A percentile compares a stretch with the other conserved stretches of the same genome.
phyloP scores from a whole-genome alignment of 2,113 vertebrate genomes.

The Heteronetta atricapilla region DNA sequence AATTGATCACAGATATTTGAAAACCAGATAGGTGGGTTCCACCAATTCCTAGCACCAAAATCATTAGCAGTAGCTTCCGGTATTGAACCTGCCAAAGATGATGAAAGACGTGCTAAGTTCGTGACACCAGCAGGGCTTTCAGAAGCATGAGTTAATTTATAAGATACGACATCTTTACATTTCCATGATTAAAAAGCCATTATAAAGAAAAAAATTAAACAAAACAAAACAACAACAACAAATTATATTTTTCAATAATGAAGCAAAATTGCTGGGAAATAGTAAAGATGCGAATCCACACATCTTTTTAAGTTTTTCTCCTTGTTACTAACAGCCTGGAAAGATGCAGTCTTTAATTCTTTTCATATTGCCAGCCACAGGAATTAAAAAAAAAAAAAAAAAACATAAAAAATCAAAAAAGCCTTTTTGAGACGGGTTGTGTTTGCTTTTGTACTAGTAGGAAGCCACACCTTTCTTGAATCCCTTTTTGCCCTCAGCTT shows the following conservation, averaged over 20 bases:
- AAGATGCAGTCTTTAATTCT: background rate
- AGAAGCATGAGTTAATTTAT: background rate
- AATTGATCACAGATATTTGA: conserved; percentile 81
- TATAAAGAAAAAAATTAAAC: background rate
- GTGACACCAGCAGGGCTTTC: background rate
- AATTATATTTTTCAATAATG: background rate
- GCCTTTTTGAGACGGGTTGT: background rate
- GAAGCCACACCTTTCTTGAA: background rate
- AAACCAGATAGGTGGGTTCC: conserved; percentile 83
- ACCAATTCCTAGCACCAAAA: conserved; percentile 79
- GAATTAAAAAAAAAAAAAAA: background rate
- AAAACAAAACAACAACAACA: background rate
- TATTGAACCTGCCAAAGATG: conserved; percentile 48
- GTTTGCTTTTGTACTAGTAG: background rate
- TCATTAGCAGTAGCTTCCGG: conserved; percentile 22
- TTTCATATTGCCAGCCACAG: background rate
- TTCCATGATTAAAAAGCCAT: background rate
- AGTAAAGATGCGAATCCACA: background rate
- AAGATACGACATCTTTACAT: background rate
- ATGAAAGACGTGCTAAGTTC: background rate
- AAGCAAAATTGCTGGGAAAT: background rate
- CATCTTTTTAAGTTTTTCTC: background rate
- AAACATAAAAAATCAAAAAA: background rate
- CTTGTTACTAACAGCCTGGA: background rate
- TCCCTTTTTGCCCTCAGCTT: background rate